phyloP scores from a whole-genome alignment of 2,888 invertebrate species.

The Drosophila anomalipes region DNA sequence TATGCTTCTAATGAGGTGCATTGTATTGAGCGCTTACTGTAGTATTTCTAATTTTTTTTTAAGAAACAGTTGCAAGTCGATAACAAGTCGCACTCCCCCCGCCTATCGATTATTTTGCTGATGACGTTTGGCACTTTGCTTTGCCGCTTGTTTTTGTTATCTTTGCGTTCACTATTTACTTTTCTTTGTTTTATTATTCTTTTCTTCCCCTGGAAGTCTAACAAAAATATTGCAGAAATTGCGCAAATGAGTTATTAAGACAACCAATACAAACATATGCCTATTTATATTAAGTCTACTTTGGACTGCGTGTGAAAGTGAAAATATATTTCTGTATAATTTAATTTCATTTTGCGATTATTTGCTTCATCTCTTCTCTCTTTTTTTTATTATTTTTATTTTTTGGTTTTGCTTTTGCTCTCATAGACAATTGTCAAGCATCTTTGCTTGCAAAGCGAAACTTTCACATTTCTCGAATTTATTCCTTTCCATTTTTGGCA shows the following conservation, averaged over 20 bases:
- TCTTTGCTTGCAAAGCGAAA: slow-evolving; percentile 32
- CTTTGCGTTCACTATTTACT: slow-evolving; percentile 16
- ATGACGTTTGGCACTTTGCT: slow-evolving; percentile 13
- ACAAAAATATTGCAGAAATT: background rate
- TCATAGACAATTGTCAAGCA: slow-evolving; percentile 46
- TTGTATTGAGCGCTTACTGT: background rate
- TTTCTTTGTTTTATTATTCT: slow-evolving; percentile 31
- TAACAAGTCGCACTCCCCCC: background rate
- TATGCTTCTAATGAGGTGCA: background rate
- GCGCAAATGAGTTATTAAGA: background rate
- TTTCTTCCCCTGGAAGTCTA: slow-evolving; percentile 7
- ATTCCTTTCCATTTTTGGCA: slow-evolving; percentile 65
- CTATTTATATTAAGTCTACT: background rate
- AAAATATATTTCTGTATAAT: slow-evolving; percentile 28
- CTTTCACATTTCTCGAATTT: slow-evolving; percentile 46
- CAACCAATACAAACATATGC: background rate
- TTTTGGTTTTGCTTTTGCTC: slow-evolving; percentile 34
- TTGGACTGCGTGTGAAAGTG: slow-evolving; percentile 23
- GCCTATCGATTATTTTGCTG: slow-evolving; percentile 26
- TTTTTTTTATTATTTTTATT: slow-evolving; percentile 21
- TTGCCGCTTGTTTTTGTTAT: slow-evolving; percentile 20
- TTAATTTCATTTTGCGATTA: slow-evolving; percentile 25
- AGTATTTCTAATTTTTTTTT: background rate
- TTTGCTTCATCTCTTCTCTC: slow-evolving; percentile 47
- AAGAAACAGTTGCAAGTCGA: slow-evolving; percentile 2